Evolutionary conservation across 2,113 vertebrate species (phyloP).

Genomic region (Daboia siamensis): DNA sequence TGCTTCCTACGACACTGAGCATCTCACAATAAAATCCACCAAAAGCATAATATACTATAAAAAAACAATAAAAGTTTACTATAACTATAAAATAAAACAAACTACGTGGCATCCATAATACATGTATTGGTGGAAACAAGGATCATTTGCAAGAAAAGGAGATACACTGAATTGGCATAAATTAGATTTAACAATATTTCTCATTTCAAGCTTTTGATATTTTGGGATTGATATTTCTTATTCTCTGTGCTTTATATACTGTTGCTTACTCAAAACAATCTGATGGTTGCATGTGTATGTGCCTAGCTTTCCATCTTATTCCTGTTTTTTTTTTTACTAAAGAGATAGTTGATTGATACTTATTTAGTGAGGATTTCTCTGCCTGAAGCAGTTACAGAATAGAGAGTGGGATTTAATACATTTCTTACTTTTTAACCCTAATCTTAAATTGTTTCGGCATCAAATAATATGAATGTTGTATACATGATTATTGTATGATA

Average conservation of each 20-base stretch:
- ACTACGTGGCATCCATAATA: background rate
- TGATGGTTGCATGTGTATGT: background rate
- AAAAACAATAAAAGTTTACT: background rate
- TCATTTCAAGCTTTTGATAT: background rate
- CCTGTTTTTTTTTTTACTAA: background rate
- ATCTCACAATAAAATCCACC: background rate
- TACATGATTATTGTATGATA: background rate
- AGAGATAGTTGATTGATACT: background rate
- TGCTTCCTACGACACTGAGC: background rate
- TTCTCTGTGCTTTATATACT: background rate
- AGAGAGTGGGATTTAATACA: background rate
- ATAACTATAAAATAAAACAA: background rate
- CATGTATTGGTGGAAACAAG: background rate
- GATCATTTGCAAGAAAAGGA: background rate
- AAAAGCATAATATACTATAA: background rate
- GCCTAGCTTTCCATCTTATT: background rate
- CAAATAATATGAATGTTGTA: background rate
- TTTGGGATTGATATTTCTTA: background rate
- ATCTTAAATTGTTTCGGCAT: background rate
- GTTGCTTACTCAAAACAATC: background rate
- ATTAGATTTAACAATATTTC: background rate
- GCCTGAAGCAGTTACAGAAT: background rate
- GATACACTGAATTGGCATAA: background rate
- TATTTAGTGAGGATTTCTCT: background rate
- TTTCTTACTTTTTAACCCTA: background rate